Evolutionary conservation across 2,888 invertebrate species (phyloP).

Genomic region (Seladonia tumulorum): DNA sequence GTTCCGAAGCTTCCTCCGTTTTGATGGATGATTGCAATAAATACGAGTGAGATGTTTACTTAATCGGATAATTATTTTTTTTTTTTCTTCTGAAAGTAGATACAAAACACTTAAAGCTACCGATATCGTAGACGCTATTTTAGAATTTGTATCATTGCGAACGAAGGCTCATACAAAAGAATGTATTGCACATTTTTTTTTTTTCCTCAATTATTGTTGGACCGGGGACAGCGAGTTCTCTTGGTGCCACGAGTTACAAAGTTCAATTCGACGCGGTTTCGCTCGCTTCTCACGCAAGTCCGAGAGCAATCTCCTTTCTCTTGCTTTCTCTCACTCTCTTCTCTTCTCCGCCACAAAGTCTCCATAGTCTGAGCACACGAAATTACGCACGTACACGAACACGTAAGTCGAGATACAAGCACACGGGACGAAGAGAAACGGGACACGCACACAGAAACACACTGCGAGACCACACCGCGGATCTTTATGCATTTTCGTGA

Average conservation of each 20-base stretch:
- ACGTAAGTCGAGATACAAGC: constrained; percentile 34
- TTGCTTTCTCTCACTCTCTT: neutral
- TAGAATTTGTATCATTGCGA: constrained; percentile 15
- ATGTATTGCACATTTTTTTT: constrained; percentile 14
- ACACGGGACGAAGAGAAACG: constrained; percentile 6
- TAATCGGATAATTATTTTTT: constrained; percentile 10
- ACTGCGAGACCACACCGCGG: neutral
- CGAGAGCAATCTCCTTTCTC: neutral
- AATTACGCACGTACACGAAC: constrained; percentile 16
- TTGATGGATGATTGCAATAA: constrained; percentile 13
- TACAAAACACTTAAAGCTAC: constrained; percentile 17
- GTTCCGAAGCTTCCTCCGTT: neutral
- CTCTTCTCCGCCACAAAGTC: neutral
- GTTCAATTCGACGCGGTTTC: neutral
- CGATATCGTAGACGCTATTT: constrained; percentile 9
- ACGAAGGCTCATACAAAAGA: neutral
- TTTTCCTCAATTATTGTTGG: neutral
- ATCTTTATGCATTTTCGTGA: neutral
- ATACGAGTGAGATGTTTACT: constrained; percentile 7
- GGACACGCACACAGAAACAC: constrained; percentile 26
- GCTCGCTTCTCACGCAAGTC: constrained; percentile 7
- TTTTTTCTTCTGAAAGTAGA: constrained; percentile 11
- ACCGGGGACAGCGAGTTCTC: neutral
- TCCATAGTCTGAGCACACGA: constrained; percentile 1
- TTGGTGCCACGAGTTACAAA: neutral